These are phyloP conservation scores for Yponomeuta sedellus DNA, from an alignment of 2,888 invertebrate genomes.

Conservation along the genomic window DNA sequence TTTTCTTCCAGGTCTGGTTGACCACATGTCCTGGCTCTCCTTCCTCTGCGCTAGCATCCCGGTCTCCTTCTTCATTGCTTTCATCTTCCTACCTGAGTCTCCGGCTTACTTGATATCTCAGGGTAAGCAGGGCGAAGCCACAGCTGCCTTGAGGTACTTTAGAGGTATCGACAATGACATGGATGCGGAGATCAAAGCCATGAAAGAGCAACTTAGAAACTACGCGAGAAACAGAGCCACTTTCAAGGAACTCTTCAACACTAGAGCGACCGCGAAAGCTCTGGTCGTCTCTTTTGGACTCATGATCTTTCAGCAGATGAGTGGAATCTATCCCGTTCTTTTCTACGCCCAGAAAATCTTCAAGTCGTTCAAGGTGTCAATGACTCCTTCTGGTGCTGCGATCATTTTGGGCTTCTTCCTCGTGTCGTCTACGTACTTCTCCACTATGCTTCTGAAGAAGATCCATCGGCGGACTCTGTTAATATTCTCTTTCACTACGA, in stretches of 20 bases:
- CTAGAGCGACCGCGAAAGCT: conserved; percentile 59
- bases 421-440: conserved; percentile 74
- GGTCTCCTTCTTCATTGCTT: conserved; percentile 61
- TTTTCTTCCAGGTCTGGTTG: conserved; percentile 55
- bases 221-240: conserved; percentile 58
- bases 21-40: conserved; percentile 55
- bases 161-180: conserved; percentile 77
- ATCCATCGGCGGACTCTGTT: conserved; percentile 79
- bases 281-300: conserved; percentile 73
- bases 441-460: conserved; percentile 76
- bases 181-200: conserved; percentile 69
- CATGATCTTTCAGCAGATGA: conserved; percentile 80
- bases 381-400: conserved; percentile 57
- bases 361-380: conserved; percentile 54
- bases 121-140: conserved; percentile 74
- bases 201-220: conserved; percentile 65
- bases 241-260: conserved; percentile 60
- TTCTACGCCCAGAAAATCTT: conserved; percentile 78
- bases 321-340: conserved; percentile 78
- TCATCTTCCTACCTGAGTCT: conserved; percentile 83
- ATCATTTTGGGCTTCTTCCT: conserved; percentile 79
- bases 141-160: conserved; percentile 77
- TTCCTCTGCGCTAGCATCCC: conserved; percentile 60
- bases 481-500: conserved; percentile 74
- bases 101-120: conserved; percentile 78